Conservation (phyloP, 2,888 invertebrate species). For the Plusia festucae region DNA sequence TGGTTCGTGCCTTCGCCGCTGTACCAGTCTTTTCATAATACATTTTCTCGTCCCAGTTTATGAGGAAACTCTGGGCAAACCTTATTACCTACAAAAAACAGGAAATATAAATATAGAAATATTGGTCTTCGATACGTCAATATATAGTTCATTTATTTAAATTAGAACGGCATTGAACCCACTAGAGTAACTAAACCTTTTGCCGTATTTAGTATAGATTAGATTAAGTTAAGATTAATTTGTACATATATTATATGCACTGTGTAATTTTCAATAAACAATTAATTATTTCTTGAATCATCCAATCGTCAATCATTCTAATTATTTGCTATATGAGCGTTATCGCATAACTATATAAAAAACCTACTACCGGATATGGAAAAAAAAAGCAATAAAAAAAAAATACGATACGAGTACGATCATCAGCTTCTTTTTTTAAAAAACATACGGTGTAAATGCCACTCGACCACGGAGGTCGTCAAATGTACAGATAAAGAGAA, state of each 20-base stretch:
- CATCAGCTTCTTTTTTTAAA: too few relatives aligned
- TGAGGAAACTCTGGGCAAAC: constrained; percentile 99
- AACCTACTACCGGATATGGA: too few relatives aligned
- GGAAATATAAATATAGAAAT: constrained; percentile 18
- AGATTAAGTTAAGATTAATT: background rate
- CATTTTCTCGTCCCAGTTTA: constrained; percentile 99
- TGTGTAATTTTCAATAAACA: background rate
- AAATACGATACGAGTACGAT: too few relatives aligned
- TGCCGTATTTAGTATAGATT: too few relatives aligned
- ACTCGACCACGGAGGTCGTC: too few relatives aligned
- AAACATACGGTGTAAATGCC: too few relatives aligned
- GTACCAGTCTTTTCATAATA: constrained; percentile 97
- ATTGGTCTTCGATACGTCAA: background rate
- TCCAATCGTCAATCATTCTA: background rate
- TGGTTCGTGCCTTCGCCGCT: constrained; percentile 98
- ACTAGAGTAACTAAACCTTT: too few relatives aligned
- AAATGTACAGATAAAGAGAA: too few relatives aligned
- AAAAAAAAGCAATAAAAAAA: too few relatives aligned
- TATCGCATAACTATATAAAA: too few relatives aligned
- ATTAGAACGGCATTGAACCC: too few relatives aligned
- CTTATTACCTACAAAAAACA: constrained; percentile 94
- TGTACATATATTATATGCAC: background rate
- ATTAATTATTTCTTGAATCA: background rate
- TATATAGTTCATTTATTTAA: too few relatives aligned
- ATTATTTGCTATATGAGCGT: background rate